phyloP scores from a whole-genome alignment of 2,888 invertebrate species.

The Ecliptopera silaceata region DNA sequence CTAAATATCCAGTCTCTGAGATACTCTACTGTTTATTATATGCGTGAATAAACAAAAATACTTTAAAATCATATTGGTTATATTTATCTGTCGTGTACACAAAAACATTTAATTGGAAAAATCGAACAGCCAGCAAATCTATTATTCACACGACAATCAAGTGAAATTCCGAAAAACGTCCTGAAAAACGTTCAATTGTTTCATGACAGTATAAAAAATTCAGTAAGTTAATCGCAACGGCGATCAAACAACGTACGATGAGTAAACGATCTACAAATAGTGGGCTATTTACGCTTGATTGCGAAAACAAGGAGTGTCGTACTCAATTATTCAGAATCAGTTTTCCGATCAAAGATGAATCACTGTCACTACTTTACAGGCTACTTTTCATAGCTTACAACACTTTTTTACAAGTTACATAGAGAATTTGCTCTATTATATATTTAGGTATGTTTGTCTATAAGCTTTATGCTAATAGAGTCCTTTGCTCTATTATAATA shows the following conservation, averaged over 20 bases:
- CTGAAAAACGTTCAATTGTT: conserved; percentile 75
- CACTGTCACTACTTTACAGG: too few relatives aligned
- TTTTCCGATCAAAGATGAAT: too few relatives aligned
- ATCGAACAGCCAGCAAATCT: conserved; percentile 63
- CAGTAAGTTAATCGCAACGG: conserved; percentile 71
- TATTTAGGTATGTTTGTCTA: too few relatives aligned
- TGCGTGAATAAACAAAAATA: background rate
- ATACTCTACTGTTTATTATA: too few relatives aligned
- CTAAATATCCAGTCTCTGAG: too few relatives aligned
- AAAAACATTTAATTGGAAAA: conserved; percentile 72
- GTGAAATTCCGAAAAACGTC: conserved; percentile 76
- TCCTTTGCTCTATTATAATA: too few relatives aligned
- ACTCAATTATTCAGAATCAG: conserved; percentile 16
- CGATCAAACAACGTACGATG: conserved; percentile 66
- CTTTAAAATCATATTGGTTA: conserved; percentile 19
- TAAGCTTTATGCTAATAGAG: too few relatives aligned
- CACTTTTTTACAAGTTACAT: too few relatives aligned
- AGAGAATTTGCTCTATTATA: too few relatives aligned
- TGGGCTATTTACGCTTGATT: conserved; percentile 59
- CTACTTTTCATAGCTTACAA: too few relatives aligned
- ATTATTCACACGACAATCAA: conserved; percentile 80
- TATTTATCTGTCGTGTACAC: conserved; percentile 44
- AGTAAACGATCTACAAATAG: conserved; percentile 61
- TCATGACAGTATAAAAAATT: conserved; percentile 76
- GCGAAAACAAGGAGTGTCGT: conserved; percentile 37